These are phyloP conservation scores for Alviniconcha strummeri DNA, from an alignment of 2,888 invertebrate genomes.

Conservation along the genomic window DNA sequence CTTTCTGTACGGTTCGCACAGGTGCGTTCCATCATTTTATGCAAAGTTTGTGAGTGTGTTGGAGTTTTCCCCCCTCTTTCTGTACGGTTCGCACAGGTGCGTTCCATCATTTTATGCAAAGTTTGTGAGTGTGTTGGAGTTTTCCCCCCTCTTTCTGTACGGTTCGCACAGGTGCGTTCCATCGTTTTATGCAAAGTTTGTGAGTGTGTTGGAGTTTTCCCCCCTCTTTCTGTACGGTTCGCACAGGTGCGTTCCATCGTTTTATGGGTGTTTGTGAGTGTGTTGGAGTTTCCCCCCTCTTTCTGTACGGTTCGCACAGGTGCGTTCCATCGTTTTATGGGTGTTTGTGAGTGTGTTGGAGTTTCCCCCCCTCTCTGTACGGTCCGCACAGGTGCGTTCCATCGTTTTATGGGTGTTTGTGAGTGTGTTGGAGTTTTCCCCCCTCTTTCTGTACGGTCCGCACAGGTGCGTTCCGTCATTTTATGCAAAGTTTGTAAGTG, in stretches of 20 bases:
- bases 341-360: constrained; percentile 45
- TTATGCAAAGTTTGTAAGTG: constrained; percentile 55
- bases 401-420: constrained; percentile 36
- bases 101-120: constrained; percentile 40
- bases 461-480: no score
- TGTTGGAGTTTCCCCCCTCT: not conserved
- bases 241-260: no score
- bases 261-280: constrained; percentile 52
- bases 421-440: constrained; percentile 33
- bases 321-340: not conserved
- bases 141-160: not conserved
- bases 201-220: constrained; percentile 39
- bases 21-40: constrained; percentile 22
- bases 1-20: no score
- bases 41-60: constrained; percentile 50
- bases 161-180: no score
- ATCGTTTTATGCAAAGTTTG: constrained; percentile 46
- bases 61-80: not conserved
- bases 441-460: no score
- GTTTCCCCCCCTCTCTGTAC: not conserved
- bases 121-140: constrained; percentile 45
- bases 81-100: no score
- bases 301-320: no score
- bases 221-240: no score
- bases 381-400: no score